Evolutionary conservation across 2,888 invertebrate species (phyloP), one percentile per base, ranked within the genome.

Genomic region (Crioceris asparagi): DNA sequence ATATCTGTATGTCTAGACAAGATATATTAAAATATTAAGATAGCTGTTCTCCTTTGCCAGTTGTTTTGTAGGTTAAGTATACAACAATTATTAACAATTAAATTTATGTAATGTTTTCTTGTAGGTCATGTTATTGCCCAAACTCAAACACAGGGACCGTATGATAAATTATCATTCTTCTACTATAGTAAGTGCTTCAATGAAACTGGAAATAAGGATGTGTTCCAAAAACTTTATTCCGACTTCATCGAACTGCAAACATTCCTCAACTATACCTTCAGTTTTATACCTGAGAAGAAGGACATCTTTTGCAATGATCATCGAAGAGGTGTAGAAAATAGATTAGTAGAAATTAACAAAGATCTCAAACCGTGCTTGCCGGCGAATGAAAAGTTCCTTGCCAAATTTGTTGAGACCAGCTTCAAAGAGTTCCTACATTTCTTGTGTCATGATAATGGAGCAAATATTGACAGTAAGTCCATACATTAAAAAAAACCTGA

Each of bases 401-500:
- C 46, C 4, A 29, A 41, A 18, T 51, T 46, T 21, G 6, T 51
- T 2, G 29, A 43, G 12, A 29, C 32, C 2, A 44, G 39, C 29
- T 41, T 44, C 17, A 36, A 41, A 12, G 46, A 46, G 32, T 44
- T 49, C 31, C 25, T 49, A 19, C 42, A 49, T 14, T 51, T 51
- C 11, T 27, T 51, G 30, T 51, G 51, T 21, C 45, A 45, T 30
- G 41, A 47, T 7, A 17, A 45, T 14, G 49, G 44, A 12, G 39
- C 46, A 30, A 29, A 47, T 37, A 27, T 43, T 1, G 38, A 41
- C 23, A 35, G 51, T 51, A 18, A 47, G 47, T 43, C n/a, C n/a
- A n/a, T n/a, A n/a, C n/a, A n/a, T n/a, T n/a, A n/a, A n/a, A n/a
- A n/a, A n/a, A n/a, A n/a, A n/a, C n/a, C n/a, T n/a, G n/a, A n/a